Evolutionary conservation across 2,797 vertebrate genomes (phyloP).

Genomic region (Lacerta agilis): DNA sequence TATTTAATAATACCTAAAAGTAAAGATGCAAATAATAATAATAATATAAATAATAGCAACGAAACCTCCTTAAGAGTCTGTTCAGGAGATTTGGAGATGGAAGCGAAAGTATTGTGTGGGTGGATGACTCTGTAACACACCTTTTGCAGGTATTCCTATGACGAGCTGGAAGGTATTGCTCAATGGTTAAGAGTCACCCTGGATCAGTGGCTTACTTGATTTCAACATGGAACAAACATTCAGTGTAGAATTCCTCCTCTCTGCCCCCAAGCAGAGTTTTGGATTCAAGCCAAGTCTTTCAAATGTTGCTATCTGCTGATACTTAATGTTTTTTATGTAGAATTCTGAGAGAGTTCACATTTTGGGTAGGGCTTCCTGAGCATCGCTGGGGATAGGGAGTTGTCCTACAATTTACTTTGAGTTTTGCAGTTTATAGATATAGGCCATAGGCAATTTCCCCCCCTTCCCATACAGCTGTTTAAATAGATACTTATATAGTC

Average conservation of each 20-base stretch:
- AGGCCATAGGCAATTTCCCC: neutral
- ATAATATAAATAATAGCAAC: too few species aligned
- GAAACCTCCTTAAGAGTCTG: too few species aligned
- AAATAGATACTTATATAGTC: neutral
- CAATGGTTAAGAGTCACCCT: neutral
- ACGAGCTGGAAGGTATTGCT: neutral
- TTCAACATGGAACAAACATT: neutral
- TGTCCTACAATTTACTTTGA: neutral
- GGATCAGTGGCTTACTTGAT: neutral
- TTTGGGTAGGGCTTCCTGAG: neutral
- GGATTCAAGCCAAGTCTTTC: neutral
- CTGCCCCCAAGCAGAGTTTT: neutral
- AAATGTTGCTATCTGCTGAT: neutral
- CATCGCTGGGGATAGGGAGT: neutral
- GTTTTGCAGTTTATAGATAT: neutral
- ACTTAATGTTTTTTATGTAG: neutral
- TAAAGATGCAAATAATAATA: too few species aligned
- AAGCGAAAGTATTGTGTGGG: neutral
- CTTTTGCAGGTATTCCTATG: conserved; percentile 5
- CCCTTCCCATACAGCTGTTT: neutral
- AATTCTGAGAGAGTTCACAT: neutral
- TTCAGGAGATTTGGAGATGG: too few species aligned
- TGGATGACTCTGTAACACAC: neutral
- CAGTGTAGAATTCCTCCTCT: neutral
- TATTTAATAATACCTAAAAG: too few species aligned